Evolutionary conservation across 2,888 invertebrate genomes (phyloP).

Genomic region (Drosophila vallismaia): DNA sequence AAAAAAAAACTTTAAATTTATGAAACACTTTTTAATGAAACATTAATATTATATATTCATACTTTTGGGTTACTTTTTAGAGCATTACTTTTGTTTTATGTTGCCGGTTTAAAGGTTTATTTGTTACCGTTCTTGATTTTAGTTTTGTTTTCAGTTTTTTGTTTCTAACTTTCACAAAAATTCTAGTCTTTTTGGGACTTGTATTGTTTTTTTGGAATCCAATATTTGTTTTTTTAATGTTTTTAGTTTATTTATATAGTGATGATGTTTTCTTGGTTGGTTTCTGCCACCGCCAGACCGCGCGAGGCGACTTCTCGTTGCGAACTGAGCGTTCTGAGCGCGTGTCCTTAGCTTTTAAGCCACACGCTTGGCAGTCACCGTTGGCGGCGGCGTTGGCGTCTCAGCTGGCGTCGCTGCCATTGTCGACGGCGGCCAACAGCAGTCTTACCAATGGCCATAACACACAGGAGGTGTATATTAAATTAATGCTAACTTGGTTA

Average conservation of each 20-base stretch:
- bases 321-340: conserved; percentile 76
- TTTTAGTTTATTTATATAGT: conserved; percentile 6
- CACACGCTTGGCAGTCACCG: conserved; percentile 36
- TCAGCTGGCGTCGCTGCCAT: conserved; percentile 7
- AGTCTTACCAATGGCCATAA: conserved; percentile 28
- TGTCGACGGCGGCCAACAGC: not conserved
- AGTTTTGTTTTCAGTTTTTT: conserved; percentile 18
- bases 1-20: conserved; percentile 13
- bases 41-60: not conserved
- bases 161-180: conserved; percentile 28
- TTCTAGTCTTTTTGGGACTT: not conserved
- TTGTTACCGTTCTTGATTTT: conserved; percentile 13
- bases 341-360: conserved; percentile 83
- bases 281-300: conserved; percentile 57
- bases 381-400: not conserved
- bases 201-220: not conserved
- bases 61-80: conserved; percentile 17
- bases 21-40: conserved; percentile 4
- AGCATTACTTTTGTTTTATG: conserved; percentile 42
- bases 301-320: conserved; percentile 68
- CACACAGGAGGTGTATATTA: conserved; percentile 42
- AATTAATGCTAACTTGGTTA: conserved; percentile 44
- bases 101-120: conserved; percentile 17
- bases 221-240: not conserved
- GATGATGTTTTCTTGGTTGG: conserved; percentile 9